Evolutionary conservation across 2,888 invertebrate genomes (phyloP), one percentile per base, ranked within the genome.

Genomic region (Lithophane ornitopus): DNA sequence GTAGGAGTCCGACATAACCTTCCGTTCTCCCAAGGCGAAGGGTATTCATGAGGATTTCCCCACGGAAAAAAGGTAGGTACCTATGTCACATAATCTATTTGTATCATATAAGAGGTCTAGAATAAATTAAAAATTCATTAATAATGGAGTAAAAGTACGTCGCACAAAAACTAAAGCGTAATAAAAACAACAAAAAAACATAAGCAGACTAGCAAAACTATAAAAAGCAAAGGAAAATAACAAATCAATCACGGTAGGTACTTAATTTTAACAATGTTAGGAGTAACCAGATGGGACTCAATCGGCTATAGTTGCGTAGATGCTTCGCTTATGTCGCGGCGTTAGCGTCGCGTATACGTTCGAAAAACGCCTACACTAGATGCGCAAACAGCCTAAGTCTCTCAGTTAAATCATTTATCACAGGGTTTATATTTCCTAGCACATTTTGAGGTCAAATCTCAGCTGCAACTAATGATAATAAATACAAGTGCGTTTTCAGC

Each of bases 381-480:
- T 49, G 28, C 28, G 28, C 16, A 41, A 52, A 22, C 67, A 52
- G 19, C 41, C 49, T 56, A 74, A 61, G 39, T 7, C 54, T 46
- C 19, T 76, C 49, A 62, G 44, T 44, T 56, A n/a, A 78, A 56
- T 26, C 14, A 70, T 71, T 70, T 77, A 77, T 77, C 77, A 77
- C 77, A 71, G 34, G 41, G 34, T 49, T 63, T 26, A 46, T 62
- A 56, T 56, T 62, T 78, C 28, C 46, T 71, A 78, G 44, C 46
- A 56, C n/a, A 49, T 71, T n/a, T n/a, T 39, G 2, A 39, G 2
- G 54, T 26, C 14, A 76, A 76, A 28, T 68, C 52, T 44, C 67
- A 67, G 11, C 16, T 52, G 52, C 63, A 46, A 76, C 9, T 12
- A 52, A 56, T 41, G 11, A 26, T 12, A 61, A 61, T 39, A 52